phyloP scores from a whole-genome alignment of 2,797 vertebrate genomes.

The Cyprinella venusta region DNA sequence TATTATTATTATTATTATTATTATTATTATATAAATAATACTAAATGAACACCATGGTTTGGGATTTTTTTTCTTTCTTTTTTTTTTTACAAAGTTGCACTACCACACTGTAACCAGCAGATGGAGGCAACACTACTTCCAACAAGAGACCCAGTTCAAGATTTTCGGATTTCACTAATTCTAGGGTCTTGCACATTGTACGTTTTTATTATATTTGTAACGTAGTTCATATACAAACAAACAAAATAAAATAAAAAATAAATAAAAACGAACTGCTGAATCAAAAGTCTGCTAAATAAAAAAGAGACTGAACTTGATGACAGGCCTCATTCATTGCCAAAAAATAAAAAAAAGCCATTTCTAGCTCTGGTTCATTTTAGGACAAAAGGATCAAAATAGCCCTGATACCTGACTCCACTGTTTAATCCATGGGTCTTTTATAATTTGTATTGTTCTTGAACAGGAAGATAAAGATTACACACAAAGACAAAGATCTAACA shows the following conservation, averaged over 20 bases:
- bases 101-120: not conserved
- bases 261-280: not conserved
- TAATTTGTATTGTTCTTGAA: not conserved
- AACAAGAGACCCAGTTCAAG: not conserved
- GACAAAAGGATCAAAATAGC: not conserved
- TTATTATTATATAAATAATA: not conserved
- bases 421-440: not conserved
- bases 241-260: not conserved
- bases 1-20: too few species aligned
- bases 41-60: not conserved
- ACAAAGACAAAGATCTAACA: not conserved
- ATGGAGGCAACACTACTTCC: not conserved
- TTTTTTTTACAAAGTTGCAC: not conserved
- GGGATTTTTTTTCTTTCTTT: fast-evolving
- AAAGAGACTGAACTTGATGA: not conserved
- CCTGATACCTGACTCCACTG: slow-evolving; percentile 8
- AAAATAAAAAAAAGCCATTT: not conserved
- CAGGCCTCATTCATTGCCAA: not conserved
- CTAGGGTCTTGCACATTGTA: not conserved
- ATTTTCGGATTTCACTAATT: not conserved
- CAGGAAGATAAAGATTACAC: not conserved
- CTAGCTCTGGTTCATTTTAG: not conserved
- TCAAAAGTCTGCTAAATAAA: too few species aligned
- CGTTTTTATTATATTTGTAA: not conserved
- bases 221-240: not conserved